Percentiles rank a stretch among this genome's conserved stretches.
These are phyloP conservation scores for Ailuropoda melanoleuca DNA, from an alignment of 2,113 vertebrate genomes.

Conservation along the genomic window DNA sequence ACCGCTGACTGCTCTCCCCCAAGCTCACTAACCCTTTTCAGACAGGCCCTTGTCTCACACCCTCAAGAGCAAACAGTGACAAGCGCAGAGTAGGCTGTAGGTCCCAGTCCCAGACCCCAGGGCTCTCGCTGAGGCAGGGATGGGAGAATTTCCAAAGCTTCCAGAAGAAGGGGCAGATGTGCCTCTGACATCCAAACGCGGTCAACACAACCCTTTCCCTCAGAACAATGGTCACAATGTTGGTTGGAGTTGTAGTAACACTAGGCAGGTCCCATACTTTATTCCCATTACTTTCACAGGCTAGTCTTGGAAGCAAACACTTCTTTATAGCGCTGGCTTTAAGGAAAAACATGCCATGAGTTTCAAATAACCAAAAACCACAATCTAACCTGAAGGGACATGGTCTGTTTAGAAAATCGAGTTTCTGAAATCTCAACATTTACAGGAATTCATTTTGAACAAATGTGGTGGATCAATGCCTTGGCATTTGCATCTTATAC, in stretches of 20 bases:
- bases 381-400: neutral
- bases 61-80: fast-evolving
- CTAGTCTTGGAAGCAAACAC: neutral
- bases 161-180: too few species aligned
- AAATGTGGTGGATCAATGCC: neutral
- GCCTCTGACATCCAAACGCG: neutral
- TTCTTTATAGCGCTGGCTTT: neutral
- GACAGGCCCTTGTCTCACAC: neutral
- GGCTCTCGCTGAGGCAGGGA: neutral
- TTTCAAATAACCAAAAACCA: neutral
- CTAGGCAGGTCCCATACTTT: neutral
- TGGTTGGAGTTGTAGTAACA: fast-evolving
- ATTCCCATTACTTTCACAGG: neutral
- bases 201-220: neutral
- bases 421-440: neutral
- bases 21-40: neutral
- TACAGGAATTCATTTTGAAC: neutral
- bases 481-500: neutral
- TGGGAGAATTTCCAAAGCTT: neutral
- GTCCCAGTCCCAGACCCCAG: fast-evolving
- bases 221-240: neutral
- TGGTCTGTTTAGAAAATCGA: neutral
- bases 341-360: neutral
- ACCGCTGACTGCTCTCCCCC: neutral
- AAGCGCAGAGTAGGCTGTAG: fast-evolving